phyloP scores from a whole-genome alignment of 2,113 vertebrate species.

The Muscicapa adusta region DNA sequence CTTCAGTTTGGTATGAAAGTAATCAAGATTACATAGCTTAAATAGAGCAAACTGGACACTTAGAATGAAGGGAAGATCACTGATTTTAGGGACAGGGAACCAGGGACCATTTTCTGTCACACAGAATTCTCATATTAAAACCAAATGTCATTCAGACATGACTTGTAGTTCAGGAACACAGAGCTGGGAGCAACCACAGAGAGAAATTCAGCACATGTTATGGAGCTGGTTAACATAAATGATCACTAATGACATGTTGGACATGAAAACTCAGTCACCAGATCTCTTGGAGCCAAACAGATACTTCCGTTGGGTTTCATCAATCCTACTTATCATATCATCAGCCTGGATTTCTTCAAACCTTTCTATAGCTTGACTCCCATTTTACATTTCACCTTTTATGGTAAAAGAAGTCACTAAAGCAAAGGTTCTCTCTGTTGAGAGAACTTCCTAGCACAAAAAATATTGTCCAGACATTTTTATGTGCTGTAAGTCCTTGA shows the following conservation, averaged over 20 bases:
- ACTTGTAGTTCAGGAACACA: background rate
- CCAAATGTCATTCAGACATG: background rate
- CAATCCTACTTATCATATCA: background rate
- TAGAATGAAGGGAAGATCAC: background rate
- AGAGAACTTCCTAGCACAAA: background rate
- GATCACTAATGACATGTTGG: background rate
- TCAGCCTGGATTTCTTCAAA: background rate
- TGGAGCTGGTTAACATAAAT: background rate
- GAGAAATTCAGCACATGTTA: background rate
- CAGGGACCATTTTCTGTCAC: background rate
- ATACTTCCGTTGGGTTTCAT: background rate
- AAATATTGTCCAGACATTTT: background rate
- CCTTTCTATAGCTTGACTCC: background rate
- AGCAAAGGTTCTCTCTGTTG: background rate
- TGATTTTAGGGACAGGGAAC: background rate
- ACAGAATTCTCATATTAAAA: background rate
- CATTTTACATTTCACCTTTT: background rate
- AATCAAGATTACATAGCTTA: background rate
- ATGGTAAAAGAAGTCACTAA: background rate
- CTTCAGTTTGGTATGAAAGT: background rate
- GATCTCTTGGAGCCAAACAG: background rate
- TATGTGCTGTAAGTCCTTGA: background rate
- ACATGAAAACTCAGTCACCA: background rate
- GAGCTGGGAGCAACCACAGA: background rate
- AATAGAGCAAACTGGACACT: background rate